Conservation (phyloP, 92 coral and sea anemone species). For the Parazoanthus darwini region DNA sequence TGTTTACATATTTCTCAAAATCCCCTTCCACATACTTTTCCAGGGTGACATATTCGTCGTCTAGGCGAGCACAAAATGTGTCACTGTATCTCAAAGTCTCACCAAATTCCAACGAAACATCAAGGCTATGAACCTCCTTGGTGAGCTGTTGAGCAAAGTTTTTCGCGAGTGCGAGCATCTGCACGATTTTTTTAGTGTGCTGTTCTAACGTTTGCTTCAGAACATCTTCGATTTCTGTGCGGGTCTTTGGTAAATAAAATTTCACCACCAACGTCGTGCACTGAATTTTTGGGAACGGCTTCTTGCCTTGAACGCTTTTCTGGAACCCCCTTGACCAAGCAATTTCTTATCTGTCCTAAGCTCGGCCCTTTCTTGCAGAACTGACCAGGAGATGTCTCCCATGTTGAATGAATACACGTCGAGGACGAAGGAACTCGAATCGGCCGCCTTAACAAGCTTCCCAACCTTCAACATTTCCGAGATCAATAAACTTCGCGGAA, state of each 20-base stretch:
- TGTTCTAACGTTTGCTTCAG: conserved; percentile 31
- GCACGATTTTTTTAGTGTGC: conserved; percentile 49
- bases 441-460: too few species aligned
- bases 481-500: too few species aligned
- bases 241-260: conserved; percentile 35
- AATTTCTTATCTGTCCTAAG: not conserved
- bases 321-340: conserved; percentile 30
- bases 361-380: too few species aligned
- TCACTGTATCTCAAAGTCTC: conserved; percentile 34
- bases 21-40: conserved; percentile 53
- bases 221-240: too few species aligned
- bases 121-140: conserved; percentile 41
- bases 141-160: conserved; percentile 47
- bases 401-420: too few species aligned
- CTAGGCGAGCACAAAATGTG: conserved; percentile 45
- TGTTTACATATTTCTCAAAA: conserved; percentile 57
- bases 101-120: conserved; percentile 47
- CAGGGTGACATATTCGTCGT: conserved; percentile 53
- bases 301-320: conserved; percentile 42
- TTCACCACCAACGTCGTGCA: conserved; percentile 42
- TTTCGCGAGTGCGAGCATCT: conserved; percentile 58
- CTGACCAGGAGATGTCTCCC: too few species aligned
- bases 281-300: conserved; percentile 14
- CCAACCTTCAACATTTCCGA: too few species aligned
- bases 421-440: too few species aligned